These are phyloP conservation scores for Orbicella faveolata DNA, from an alignment of 64 coral and sea anemone species.

Conservation along the genomic window DNA sequence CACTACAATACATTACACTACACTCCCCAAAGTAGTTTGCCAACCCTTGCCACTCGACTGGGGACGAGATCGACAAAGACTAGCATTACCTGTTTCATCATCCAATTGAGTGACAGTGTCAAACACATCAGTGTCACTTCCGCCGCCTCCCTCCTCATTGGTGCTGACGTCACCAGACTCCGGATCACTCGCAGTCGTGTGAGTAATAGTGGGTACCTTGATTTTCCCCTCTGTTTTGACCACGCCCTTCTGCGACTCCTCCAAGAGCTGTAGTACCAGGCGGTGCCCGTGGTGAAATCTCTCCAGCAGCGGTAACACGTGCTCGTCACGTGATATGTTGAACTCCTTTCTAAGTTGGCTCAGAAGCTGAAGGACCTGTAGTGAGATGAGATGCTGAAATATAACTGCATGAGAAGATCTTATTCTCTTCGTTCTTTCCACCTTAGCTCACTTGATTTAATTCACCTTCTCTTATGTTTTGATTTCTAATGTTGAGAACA, in stretches of 20 bases:
- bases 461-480: neutral
- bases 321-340: slow-evolving; percentile 55
- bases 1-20: too few species aligned
- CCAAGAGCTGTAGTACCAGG: slow-evolving; percentile 69
- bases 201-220: slow-evolving; percentile 30
- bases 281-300: slow-evolving; percentile 71
- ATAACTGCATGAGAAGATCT: too few species aligned
- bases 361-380: slow-evolving; percentile 75
- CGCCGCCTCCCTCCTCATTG: slow-evolving; percentile 42
- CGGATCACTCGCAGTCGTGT: slow-evolving; percentile 13
- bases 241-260: slow-evolving; percentile 45
- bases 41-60: neutral
- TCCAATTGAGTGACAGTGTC: slow-evolving; percentile 87
- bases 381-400: neutral
- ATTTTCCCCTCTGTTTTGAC: neutral
- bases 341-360: slow-evolving; percentile 77
- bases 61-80: neutral
- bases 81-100: slow-evolving; percentile 76
- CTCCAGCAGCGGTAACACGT: slow-evolving; percentile 69
- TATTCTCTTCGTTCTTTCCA: too few species aligned
- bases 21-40: too few species aligned
- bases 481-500: neutral
- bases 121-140: slow-evolving; percentile 73
- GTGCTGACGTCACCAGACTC: slow-evolving; percentile 22
- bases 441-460: too few species aligned